Base-by-base conservation (phyloP, 2,113 vertebrate species). In the Trinectes maculatus region DNA sequence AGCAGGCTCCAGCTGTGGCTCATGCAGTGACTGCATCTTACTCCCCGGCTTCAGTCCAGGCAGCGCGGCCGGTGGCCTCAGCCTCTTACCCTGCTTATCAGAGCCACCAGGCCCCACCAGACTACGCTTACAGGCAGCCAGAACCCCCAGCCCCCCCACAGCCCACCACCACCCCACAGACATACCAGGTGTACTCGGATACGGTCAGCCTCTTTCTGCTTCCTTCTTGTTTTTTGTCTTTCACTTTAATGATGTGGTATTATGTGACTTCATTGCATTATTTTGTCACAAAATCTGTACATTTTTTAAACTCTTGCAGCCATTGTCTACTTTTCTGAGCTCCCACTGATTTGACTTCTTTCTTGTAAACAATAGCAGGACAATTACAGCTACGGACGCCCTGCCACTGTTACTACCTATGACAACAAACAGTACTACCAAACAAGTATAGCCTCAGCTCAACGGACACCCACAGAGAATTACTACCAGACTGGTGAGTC, bases 141-240 rank as follows among this genome's bases (percentile, higher is more conserved):
- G 93, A 92, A 3, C 83, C 86, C 0, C 18, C 77, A 0, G 76
- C 75, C 0, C 5, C 66, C 8, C 77, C 82, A 0, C 92, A 92
- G 42, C 87, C 89, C 26, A 77, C 87, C 19, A 85, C 89, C 8
- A 74, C 88, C 19, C 91, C 91, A 21, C 85, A 93, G 77, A 90
- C 84, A 64, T 92, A 91, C 87, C 93, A 93, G 91, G 92, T 95
- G 66, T 91, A 87, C 72, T 76, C 89, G 0, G 88, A 91, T 63
- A 85, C 81, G 87, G 91, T 93, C 67, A 86, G 89, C 91, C 34
- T 21, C 58, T 36, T 63, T 78, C 63, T 39, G 25, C 53, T 83
- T 84, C 54, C 19, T 15, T 64, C 34, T 34, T 44, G 19, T 46
- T 81, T 54, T 68, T 11, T 22, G 46, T 29, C 12, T 8, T 43